phyloP scores from a whole-genome alignment of 2,797 vertebrate genomes.

The Hemitrygon akajei region DNA sequence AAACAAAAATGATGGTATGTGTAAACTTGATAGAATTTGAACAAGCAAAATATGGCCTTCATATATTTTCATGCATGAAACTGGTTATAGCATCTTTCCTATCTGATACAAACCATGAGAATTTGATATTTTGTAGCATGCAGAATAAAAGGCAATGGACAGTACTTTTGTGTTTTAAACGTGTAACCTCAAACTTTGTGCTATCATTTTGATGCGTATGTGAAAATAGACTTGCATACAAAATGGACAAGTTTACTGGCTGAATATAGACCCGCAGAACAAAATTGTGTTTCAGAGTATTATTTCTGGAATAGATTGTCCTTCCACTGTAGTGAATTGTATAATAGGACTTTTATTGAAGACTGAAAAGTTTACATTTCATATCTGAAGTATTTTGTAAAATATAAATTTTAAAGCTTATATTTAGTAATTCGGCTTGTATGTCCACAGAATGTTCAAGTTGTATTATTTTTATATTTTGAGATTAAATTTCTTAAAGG shows the following conservation, averaged over 20 bases:
- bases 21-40: background rate
- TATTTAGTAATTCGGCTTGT: background rate
- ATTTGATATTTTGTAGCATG: background rate
- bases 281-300: background rate
- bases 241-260: background rate
- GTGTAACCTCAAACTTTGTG: background rate
- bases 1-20: background rate
- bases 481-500: no score
- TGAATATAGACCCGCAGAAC: background rate
- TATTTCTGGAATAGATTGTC: background rate
- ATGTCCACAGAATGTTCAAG: background rate
- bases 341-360: background rate
- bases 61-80: background rate
- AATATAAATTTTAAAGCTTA: background rate
- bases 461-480: background rate
- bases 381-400: no score
- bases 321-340: background rate
- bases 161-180: background rate
- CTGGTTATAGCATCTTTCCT: background rate
- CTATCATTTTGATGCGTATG: background rate
- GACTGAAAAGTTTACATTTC: background rate
- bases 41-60: background rate
- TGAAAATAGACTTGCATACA: background rate
- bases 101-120: background rate
- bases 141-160: background rate